Percentiles rank a stretch among this genome's conserved stretches.
Evolutionary conservation across 2,797 vertebrate genomes (phyloP).

Genomic region (Myripristis jacobus): DNA sequence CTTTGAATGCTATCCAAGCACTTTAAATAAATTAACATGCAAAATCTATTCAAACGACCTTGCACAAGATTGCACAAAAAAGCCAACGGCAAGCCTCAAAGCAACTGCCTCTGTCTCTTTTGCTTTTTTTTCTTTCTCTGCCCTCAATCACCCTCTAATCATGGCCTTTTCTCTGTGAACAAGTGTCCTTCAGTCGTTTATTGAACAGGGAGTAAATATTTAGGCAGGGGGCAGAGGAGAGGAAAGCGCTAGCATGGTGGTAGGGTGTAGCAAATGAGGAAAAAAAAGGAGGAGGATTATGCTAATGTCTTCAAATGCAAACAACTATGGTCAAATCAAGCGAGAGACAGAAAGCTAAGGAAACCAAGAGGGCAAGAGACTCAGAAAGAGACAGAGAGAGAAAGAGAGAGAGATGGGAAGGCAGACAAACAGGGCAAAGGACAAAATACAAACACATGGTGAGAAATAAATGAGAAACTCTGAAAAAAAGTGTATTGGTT

Average conservation of each 20-base stretch:
- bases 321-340: conserved; percentile 52
- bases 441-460: conserved; percentile 47
- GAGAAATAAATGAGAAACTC: conserved; percentile 70
- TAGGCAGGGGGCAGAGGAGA: conserved; percentile 60
- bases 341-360: too few species aligned
- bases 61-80: too few species aligned
- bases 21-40: too few species aligned
- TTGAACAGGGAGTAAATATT: conserved; percentile 73
- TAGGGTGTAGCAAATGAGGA: conserved; percentile 5
- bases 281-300: conserved; percentile 66
- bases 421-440: conserved; percentile 25
- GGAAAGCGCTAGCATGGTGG: conserved; percentile 24
- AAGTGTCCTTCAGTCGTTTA: conserved; percentile 62
- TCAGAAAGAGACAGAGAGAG: conserved; percentile 9
- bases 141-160: conserved; percentile 58
- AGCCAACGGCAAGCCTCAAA: not conserved
- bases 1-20: too few species aligned
- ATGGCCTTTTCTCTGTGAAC: conserved; percentile 64
- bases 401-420: conserved; percentile 17
- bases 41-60: too few species aligned
- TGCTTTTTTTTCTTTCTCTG: conserved; percentile 42
- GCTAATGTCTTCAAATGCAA: conserved; percentile 64
- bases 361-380: too few species aligned
- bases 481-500: conserved; percentile 32
- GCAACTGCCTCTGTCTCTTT: conserved; percentile 39